Conservation (phyloP, 2,888 invertebrate genomes). For the Caenorhabditis doughertyi region DNA sequence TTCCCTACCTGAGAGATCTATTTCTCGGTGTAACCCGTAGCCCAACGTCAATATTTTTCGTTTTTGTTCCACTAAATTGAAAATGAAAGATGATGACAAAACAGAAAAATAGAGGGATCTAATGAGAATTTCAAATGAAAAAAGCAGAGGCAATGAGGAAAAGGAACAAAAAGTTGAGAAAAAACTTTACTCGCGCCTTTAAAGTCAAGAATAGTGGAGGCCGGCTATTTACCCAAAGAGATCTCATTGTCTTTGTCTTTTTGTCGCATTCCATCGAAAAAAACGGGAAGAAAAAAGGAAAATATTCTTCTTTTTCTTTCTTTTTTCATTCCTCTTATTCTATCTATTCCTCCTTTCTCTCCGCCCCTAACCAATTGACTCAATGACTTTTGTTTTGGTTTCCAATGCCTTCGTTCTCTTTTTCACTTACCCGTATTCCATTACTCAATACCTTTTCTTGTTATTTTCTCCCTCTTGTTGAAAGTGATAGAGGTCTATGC, state of each 20-base stretch:
- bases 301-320: constrained; percentile 20
- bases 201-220: constrained; percentile 36
- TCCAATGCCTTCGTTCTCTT: not conserved
- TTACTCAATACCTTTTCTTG: not conserved
- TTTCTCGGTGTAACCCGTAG: not conserved
- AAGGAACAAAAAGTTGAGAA: constrained; percentile 20
- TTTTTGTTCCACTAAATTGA: constrained; percentile 5
- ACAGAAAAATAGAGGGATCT: constrained; percentile 26
- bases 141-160: constrained; percentile 22
- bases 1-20: not conserved
- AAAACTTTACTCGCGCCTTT: constrained; percentile 27
- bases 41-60: constrained; percentile 20
- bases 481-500: too few species aligned
- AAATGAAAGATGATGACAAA: constrained; percentile 29
- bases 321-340: constrained; percentile 33
- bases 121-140: constrained; percentile 46
- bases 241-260: constrained; percentile 49
- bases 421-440: not conserved
- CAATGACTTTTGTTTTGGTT: constrained; percentile 46
- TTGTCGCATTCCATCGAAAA: constrained; percentile 31
- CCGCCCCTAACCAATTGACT: constrained; percentile 17
- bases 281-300: constrained; percentile 10
- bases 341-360: constrained; percentile 18
- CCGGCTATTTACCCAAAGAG: constrained; percentile 43
- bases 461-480: not conserved